Base-by-base conservation (phyloP, 2,797 vertebrate species). In the Notoglanidium macrostoma region DNA sequence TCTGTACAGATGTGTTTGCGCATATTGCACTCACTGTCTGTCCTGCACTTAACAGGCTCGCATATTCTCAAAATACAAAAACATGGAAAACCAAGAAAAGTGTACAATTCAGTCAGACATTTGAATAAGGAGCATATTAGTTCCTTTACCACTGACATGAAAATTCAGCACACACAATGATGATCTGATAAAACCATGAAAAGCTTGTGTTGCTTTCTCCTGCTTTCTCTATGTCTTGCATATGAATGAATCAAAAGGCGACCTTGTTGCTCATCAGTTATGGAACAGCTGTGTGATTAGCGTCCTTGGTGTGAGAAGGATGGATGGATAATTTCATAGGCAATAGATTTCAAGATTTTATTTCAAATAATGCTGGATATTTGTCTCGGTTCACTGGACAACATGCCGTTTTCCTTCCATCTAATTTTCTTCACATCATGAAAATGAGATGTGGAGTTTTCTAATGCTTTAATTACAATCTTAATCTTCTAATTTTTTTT, bases 181-280 rank as follows among this genome's bases (percentile, higher is more conserved):
- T 2, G 40, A 35, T 17, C 57, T 80, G 78, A 65, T 46, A 63
- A 29, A 61, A 67, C 4, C 46, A 46, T 3, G 7, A 46, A 9
- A 12, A 17, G 63, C 46, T 26, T 32, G 10, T 21, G 61, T 83
- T 32, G 63, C 14, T 67, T 83, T 68, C 46, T 51, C 57, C 35
- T 7, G 21, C 32, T 32, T 77, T 55, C 51, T 55, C 51, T 32
- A 55, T 79, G 14, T 5, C 9, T 26, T 78, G 29, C 55, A 59
- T 59, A 0, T 23, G 32, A 79, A 79, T 59, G 29, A 80, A 61
- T 55, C 2, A 23, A 61, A 61, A 61, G 35, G 55, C 81, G n/a
- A 68, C 81, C 81, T 83, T 68, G 81, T 10, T 32, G 63, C 63
- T 54, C 80, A 67, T 83, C 80, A 82, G 40, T 67, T 51, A 51